Base-by-base conservation (phyloP, 2,797 vertebrate genomes). In the Crocodylus rhombifer region DNA sequence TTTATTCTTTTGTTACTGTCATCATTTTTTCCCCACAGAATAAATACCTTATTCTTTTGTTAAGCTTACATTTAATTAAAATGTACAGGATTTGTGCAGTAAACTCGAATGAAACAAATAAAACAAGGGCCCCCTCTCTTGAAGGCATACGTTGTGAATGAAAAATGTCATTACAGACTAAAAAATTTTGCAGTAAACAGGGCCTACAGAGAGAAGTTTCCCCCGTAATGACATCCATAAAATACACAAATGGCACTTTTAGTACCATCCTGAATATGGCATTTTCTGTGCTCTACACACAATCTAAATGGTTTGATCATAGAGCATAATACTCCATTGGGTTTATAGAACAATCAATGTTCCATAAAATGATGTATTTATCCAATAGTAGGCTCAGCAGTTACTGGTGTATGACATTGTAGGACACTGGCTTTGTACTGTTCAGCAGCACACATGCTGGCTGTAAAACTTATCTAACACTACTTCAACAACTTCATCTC, bases 361-460 rank as follows among this genome's bases (percentile, higher is more conserved):
- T 98, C 98, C 98, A 98, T 98, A 98, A 98, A 98, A 98, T 98
- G 98, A 98, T 98, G 98, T 98, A 98, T 98, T 98, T 98, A 98
- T 98, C 98, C 98, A 98, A 98, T 98, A 98, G 98, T 97, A 96
- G 97, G 98, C 98, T 98, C 98, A 97, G 98, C 98, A 97, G 98
- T 97, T 98, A 98, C 98, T 98, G 98, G 98, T 96, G 98, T 98
- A 97, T 98, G 98, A 98, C 98, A 98, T 97, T 98, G 98, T 97
- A 97, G 98, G 98, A 98, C 98, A 96, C 96, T 96, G 98, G 98
- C 98, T 96, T 97, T 92, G 97, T 97, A 96, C 97, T 97, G 96
- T 97, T 96, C 91, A 92, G 96, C 95, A 95, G 97, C 95, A 95
- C 97, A 96, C 97, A 97, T 93, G 96, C 98, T 96, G 97, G 98